Percentiles rank a stretch among this genome's conserved stretches.
phyloP scores from a whole-genome alignment of 2,113 vertebrate genomes.

The Mustela lutreola region DNA sequence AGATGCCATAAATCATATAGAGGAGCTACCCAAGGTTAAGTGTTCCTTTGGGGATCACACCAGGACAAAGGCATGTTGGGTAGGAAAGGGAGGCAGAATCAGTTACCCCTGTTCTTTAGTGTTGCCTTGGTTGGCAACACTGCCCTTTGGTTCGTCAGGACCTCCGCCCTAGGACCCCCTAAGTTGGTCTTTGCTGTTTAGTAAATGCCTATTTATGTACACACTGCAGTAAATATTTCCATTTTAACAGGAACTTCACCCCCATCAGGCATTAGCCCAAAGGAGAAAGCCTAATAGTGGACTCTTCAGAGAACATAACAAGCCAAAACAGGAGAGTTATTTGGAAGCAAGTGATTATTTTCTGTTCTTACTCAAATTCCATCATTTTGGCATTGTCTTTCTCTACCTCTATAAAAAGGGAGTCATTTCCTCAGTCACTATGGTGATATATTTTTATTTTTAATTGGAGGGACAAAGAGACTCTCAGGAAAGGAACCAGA shows the following conservation, averaged over 20 bases:
- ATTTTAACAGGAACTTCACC: not conserved
- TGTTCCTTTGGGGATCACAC: not conserved
- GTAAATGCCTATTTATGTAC: not conserved
- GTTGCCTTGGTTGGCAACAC: not conserved
- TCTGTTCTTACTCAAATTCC: not conserved
- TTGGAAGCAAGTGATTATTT: not conserved
- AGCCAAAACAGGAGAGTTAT: not conserved
- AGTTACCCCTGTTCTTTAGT: not conserved
- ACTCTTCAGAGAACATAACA: not conserved
- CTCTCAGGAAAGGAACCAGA: not conserved
- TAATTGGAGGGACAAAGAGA: not conserved
- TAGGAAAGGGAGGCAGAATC: not conserved
- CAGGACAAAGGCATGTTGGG: not conserved
- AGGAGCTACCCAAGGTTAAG: not conserved
- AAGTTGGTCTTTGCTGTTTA: not conserved
- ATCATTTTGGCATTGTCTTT: not conserved
- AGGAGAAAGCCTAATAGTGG: not conserved
- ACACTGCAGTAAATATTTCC: not conserved
- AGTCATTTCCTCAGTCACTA: constrained; percentile 17
- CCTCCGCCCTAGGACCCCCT: not conserved
- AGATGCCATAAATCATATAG: not conserved
- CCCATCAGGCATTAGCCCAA: not conserved
- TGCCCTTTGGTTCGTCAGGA: not conserved
- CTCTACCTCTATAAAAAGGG: not conserved
- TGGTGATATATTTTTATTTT: not conserved